phyloP scores from a whole-genome alignment of 2,888 invertebrate genomes.

The Argyresthia goedartella region DNA sequence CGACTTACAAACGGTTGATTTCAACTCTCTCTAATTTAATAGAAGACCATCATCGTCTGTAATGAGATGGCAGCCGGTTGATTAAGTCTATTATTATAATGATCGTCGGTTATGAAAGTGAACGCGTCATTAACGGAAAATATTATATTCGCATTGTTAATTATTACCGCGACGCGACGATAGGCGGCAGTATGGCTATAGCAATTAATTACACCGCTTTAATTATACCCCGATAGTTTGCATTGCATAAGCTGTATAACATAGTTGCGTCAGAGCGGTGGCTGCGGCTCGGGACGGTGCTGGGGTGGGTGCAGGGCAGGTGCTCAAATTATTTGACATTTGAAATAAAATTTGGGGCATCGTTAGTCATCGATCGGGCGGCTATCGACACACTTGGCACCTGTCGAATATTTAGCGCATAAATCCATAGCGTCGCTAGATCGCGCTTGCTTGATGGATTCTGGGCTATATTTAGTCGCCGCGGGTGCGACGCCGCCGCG shows the following conservation, averaged over 20 bases:
- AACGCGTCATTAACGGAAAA: slow-evolving; percentile 3
- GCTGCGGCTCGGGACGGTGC: slow-evolving; percentile 31
- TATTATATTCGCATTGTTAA: slow-evolving; percentile 5
- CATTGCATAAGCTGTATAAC: slow-evolving; percentile 1
- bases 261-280: not conserved
- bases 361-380: slow-evolving; percentile 69
- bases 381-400: slow-evolving; percentile 71
- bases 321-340: slow-evolving; percentile 70
- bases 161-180: slow-evolving; percentile 1
- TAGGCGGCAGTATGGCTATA: not conserved
- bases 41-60: not conserved
- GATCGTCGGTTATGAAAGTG: not conserved
- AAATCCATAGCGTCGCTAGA: slow-evolving; percentile 66
- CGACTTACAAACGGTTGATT: slow-evolving; percentile 45
- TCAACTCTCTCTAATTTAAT: slow-evolving; percentile 38
- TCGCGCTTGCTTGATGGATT: slow-evolving; percentile 60
- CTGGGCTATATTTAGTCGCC: slow-evolving; percentile 67
- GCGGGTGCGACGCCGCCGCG: slow-evolving; percentile 13
- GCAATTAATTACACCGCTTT: slow-evolving; percentile 1
- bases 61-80: not conserved
- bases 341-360: slow-evolving; percentile 66
- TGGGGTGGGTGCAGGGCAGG: slow-evolving; percentile 31
- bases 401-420: slow-evolving; percentile 70
- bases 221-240: slow-evolving; percentile 1
- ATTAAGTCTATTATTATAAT: not conserved